Base-by-base conservation (phyloP, 1,140 invertebrate species). In the Sipha flava region DNA sequence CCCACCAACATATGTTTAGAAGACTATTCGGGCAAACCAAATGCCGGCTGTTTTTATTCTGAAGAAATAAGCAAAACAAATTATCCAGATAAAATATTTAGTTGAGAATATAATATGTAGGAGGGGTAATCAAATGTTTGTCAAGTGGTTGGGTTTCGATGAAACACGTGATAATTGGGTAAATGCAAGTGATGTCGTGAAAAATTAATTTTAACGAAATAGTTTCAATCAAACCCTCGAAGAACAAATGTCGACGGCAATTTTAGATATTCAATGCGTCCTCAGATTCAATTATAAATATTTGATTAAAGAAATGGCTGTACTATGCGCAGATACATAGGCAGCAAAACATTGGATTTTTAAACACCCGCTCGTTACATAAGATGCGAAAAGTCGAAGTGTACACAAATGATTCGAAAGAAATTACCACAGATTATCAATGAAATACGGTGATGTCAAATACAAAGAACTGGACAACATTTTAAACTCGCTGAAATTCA, bases 41-140 rank as follows among this genome's bases (percentile, higher is more conserved):
- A 80, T 12, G 7, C n/a, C 6, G 80, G 79, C 23, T 26, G n/a
- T 47, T 81, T 81, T 73, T 81, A 81, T 59, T 16, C 52, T 3
- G 64, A 81, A 40, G 81, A 80, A 43, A 31, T 81, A 16, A 3
- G 18, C 6, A 80, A 70, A 82, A 85, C 83, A 75, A 82, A 82
- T 79, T 87, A 87, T 83, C 83, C 87, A 43, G 82, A 85, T 37
- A 84, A 85, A n/a, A 77, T 85, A 83, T 84, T 86, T 85, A 82
- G 86, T 85, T 79, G 85, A 85, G 81, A 87, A 87, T 64, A 68
- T 81, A 16, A n/a, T 82, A 40, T 43, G 72, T 23, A 81, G 26
- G 54, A 77, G 57, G 26, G 80, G 80, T 10, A n/a, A 79, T 70
- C n/a, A 40, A 37, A 1, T 54, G n/a, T 75, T 70, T 37, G 80